These are phyloP conservation scores for Tenthredo scrophulariae DNA, from an alignment of 2,888 invertebrate species.

Conservation along the genomic window DNA sequence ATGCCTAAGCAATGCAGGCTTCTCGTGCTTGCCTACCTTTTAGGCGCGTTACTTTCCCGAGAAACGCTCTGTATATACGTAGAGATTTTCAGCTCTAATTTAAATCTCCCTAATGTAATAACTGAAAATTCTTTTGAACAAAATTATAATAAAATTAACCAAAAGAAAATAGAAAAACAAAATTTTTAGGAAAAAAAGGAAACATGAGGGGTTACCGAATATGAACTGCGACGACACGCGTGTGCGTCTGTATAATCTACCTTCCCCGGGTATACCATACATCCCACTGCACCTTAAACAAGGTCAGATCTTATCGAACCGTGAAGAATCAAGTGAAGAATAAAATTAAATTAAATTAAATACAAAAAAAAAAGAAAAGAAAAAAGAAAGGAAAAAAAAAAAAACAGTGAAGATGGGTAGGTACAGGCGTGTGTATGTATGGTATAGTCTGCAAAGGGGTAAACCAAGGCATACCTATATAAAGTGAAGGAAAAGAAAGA, in stretches of 20 bases:
- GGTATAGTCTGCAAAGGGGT: not conserved
- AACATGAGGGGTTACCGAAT: too few relatives aligned
- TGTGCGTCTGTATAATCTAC: not conserved
- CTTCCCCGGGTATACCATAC: too few relatives aligned
- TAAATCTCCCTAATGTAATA: too few relatives aligned
- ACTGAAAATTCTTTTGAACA: too few relatives aligned
- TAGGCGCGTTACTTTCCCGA: too few relatives aligned
- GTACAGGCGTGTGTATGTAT: not conserved
- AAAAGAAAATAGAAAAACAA: too few relatives aligned
- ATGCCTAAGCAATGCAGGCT: too few relatives aligned
- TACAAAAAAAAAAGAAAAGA: conserved; percentile 43
- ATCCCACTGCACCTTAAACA: conserved; percentile 57
- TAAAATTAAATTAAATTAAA: conserved; percentile 46
- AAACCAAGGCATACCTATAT: not conserved
- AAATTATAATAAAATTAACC: too few relatives aligned
- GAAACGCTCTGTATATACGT: too few relatives aligned
- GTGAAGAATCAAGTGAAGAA: conserved; percentile 58
- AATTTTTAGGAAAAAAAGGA: too few relatives aligned
- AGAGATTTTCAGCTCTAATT: too few relatives aligned
- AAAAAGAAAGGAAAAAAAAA: conserved; percentile 37
- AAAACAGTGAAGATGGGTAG: not conserved
- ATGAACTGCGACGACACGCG: not conserved
- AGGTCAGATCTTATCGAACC: conserved; percentile 67
- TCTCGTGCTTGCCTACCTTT: too few relatives aligned
- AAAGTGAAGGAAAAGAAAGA: conserved; percentile 40